Percentiles rank a stretch among this genome's conserved stretches.
These are phyloP conservation scores for Tipula confusa DNA, from an alignment of 2,888 invertebrate species.

Conservation along the genomic window DNA sequence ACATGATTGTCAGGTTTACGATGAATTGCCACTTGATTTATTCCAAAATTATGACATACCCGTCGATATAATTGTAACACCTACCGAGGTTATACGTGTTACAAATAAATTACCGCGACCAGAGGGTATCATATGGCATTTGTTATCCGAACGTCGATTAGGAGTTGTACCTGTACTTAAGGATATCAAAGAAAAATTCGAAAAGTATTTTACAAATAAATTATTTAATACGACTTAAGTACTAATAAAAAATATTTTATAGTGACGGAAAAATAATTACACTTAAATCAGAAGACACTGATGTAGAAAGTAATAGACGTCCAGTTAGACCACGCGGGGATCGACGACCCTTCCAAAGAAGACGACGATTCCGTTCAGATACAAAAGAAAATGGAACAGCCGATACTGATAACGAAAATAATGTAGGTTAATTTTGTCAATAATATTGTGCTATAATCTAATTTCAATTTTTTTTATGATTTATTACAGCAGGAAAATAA, in stretches of 20 bases:
- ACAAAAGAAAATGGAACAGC: constrained; percentile 38
- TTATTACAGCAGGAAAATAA: constrained; percentile 36
- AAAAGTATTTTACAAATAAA: constrained; percentile 54
- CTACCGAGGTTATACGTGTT: constrained; percentile 68
- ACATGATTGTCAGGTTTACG: constrained; percentile 77
- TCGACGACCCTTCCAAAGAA: constrained; percentile 48
- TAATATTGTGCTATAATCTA: neutral
- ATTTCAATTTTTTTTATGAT: neutral
- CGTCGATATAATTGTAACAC: constrained; percentile 81
- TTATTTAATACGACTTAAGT: constrained; percentile 20
- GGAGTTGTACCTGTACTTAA: constrained; percentile 69
- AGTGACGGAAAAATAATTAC: constrained; percentile 59
- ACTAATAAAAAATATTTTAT: constrained; percentile 29
- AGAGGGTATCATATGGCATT: constrained; percentile 71
- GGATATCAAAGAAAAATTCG: constrained; percentile 62
- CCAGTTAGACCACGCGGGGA: constrained; percentile 38
- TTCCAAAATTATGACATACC: constrained; percentile 78
- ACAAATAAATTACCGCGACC: constrained; percentile 60
- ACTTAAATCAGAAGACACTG: constrained; percentile 66
- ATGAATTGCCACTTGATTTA: constrained; percentile 66
- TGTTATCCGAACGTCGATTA: constrained; percentile 67
- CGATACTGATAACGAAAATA: constrained; percentile 30
- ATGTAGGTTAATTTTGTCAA: neutral
- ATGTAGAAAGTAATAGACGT: constrained; percentile 57
- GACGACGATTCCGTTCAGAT: constrained; percentile 45